phyloP scores from a whole-genome alignment of 1,140 invertebrate genomes.

The Pseudachorutes palmiensis region DNA sequence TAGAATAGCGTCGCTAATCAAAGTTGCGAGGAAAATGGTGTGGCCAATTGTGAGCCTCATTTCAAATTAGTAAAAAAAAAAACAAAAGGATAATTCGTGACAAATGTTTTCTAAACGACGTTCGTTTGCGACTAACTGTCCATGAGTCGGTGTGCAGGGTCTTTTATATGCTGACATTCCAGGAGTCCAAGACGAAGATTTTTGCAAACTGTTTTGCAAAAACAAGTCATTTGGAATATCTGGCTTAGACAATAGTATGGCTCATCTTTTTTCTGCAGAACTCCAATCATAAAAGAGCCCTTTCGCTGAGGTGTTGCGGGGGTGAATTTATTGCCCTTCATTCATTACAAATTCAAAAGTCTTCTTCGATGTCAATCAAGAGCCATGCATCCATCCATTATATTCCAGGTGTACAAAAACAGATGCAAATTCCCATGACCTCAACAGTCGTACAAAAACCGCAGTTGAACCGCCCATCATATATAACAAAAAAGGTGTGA shows the following conservation, averaged over 20 bases:
- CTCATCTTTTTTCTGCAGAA: neutral
- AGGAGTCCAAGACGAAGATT: neutral
- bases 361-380: neutral
- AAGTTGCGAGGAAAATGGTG: neutral
- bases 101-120: neutral
- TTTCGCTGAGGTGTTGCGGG: neutral
- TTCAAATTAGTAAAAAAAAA: neutral
- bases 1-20: neutral
- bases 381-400: neutral
- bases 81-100: neutral
- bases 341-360: too few species aligned
- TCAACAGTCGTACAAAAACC: too few species aligned
- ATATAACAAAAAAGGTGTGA: too few species aligned
- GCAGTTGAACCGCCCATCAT: too few species aligned
- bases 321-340: neutral
- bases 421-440: too few species aligned
- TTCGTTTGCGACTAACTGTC: neutral
- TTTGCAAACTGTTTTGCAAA: conserved; percentile 1
- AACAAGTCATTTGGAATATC: too few species aligned
- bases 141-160: neutral
- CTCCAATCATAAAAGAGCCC: neutral
- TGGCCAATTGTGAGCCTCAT: neutral
- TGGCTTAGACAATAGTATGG: too few species aligned
- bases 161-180: neutral
- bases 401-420: neutral